Conservation (phyloP, 2,113 vertebrate species). For the Salvelinus alpinus region DNA sequence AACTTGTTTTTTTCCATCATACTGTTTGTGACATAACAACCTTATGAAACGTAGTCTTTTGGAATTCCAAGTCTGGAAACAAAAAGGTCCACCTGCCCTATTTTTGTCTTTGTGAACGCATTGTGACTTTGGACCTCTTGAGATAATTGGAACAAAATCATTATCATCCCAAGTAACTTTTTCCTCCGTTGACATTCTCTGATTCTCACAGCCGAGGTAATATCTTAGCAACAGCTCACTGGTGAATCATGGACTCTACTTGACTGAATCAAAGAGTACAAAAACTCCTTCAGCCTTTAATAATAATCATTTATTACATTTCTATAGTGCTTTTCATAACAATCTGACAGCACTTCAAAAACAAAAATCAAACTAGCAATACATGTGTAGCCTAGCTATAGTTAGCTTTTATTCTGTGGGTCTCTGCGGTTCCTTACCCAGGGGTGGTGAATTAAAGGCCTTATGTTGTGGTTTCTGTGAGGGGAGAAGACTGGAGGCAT, state of each 20-base stretch:
- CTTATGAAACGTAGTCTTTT: conserved; percentile 36
- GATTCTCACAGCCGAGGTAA: not conserved
- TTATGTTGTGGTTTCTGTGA: not conserved
- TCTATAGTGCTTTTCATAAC: too few species aligned
- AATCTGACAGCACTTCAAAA: too few species aligned
- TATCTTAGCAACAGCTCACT: not conserved
- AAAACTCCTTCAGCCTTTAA: not conserved
- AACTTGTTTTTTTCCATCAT: conserved; percentile 8
- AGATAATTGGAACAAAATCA: not conserved
- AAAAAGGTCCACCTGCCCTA: conserved; percentile 7
- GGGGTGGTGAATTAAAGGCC: not conserved
- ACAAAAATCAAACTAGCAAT: too few species aligned
- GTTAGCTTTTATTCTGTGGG: too few species aligned
- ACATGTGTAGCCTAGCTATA: too few species aligned
- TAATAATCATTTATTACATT: too few species aligned
- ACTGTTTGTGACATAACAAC: not conserved
- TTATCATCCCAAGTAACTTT: not conserved
- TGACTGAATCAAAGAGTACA: not conserved
- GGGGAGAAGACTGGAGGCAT: not conserved
- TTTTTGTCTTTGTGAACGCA: not conserved
- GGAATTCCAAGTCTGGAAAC: conserved; percentile 2
- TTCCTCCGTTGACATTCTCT: not conserved
- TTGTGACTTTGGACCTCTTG: not conserved
- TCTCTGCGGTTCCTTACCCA: not conserved
- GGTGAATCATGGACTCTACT: not conserved